Evolutionary conservation across 2,797 vertebrate species (phyloP).

Genomic region (Sebastes taczanowskii): DNA sequence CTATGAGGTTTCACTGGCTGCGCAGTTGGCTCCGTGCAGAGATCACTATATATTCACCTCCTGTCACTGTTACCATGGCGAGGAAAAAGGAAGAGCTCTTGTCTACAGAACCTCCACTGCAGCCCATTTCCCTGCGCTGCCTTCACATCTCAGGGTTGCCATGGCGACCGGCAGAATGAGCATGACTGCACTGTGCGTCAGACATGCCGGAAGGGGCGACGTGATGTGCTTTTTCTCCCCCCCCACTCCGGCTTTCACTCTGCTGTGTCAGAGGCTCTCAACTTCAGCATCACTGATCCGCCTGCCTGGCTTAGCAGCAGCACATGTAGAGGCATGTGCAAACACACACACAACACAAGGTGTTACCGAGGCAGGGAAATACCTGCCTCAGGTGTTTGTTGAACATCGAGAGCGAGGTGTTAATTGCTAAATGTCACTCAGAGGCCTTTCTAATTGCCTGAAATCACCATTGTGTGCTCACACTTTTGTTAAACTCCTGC

Average conservation of each 20-base stretch:
- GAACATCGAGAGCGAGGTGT: conserved; percentile 47
- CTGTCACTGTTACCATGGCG: conserved; percentile 83
- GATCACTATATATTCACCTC: conserved; percentile 79
- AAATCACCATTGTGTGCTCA: conserved; percentile 1
- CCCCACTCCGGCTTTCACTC: conserved; percentile 65
- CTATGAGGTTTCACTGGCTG: conserved; percentile 65
- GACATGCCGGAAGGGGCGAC: conserved; percentile 78
- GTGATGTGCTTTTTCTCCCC: conserved; percentile 70
- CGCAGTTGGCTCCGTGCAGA: conserved; percentile 52
- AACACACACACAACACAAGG: conserved; percentile 11
- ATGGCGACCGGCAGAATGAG: conserved; percentile 77
- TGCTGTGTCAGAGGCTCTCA: conserved; percentile 75
- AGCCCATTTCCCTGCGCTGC: conserved; percentile 76
- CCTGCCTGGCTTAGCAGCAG: conserved; percentile 34
- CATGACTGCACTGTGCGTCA: conserved; percentile 81
- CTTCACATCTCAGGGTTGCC: conserved; percentile 77
- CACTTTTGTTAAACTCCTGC: conserved; percentile 8
- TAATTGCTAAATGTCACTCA: conserved; percentile 68
- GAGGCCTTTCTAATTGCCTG: conserved; percentile 42
- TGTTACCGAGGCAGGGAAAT: conserved; percentile 33
- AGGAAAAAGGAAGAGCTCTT: conserved; percentile 76
- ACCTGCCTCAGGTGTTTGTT: conserved; percentile 66
- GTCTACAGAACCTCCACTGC: conserved; percentile 74
- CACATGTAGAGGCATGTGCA: conserved; percentile 53
- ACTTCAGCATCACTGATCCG: conserved; percentile 60